phyloP scores from a whole-genome alignment of 2,888 invertebrate species.

The Elysia crispata region DNA sequence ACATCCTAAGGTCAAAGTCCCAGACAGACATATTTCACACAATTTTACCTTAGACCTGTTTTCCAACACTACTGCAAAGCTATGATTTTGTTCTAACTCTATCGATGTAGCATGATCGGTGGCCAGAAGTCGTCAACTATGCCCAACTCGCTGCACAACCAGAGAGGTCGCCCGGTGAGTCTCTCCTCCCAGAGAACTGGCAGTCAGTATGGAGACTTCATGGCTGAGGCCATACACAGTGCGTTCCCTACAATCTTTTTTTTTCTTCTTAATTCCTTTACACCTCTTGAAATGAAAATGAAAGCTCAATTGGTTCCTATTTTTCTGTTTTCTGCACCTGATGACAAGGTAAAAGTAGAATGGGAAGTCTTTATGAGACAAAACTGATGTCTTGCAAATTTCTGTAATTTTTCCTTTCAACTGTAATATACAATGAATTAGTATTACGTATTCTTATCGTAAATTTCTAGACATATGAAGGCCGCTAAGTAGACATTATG shows the following conservation, averaged over 20 bases:
- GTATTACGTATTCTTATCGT: neutral
- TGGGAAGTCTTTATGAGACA: too few species aligned
- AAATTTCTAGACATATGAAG: too few species aligned
- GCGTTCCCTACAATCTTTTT: conserved; percentile 40
- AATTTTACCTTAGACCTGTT: too few species aligned
- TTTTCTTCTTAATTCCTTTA: neutral
- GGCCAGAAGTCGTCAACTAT: conserved; percentile 64
- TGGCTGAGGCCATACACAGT: conserved; percentile 55
- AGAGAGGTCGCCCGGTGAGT: conserved; percentile 54
- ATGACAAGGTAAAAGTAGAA: too few species aligned
- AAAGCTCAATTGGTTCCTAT: too few species aligned
- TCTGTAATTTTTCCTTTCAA: neutral
- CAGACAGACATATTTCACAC: too few species aligned
- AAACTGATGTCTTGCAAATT: neutral
- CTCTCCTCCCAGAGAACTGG: conserved; percentile 61
- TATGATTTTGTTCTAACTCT: conserved; percentile 16
- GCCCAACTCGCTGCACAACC: conserved; percentile 55
- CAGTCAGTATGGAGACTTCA: conserved; percentile 68
- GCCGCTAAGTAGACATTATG: too few species aligned
- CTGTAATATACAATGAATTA: neutral
- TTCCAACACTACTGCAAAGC: too few species aligned
- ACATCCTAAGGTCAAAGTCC: too few species aligned
- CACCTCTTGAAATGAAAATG: too few species aligned
- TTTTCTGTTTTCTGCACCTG: too few species aligned
- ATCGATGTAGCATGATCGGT: conserved; percentile 69